These are phyloP conservation scores for Ciconia boyciana DNA, from an alignment of 2,113 vertebrate species.

Conservation along the genomic window DNA sequence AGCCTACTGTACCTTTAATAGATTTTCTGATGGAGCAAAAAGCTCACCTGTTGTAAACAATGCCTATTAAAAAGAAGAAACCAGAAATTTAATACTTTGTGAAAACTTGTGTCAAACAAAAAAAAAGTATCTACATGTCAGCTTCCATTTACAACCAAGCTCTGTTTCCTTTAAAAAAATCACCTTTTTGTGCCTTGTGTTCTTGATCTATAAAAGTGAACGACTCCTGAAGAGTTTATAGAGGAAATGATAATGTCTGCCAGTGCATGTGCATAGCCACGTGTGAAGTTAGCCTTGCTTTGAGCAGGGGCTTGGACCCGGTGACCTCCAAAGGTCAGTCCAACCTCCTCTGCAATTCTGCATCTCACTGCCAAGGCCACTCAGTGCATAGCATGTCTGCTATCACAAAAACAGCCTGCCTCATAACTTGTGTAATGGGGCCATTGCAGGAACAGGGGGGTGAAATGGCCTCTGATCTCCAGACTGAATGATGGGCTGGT, in stretches of 20 bases:
- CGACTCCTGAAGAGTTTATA: not conserved
- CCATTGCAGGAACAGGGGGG: not conserved
- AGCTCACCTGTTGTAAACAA: conserved; percentile 55
- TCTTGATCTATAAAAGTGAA: not conserved
- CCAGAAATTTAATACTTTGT: not conserved
- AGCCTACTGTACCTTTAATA: conserved; percentile 23
- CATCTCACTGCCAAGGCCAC: not conserved
- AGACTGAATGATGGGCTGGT: not conserved
- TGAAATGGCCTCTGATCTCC: not conserved
- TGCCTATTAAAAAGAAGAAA: conserved; percentile 15
- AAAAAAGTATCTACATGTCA: not conserved
- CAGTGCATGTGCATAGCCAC: accelerated
- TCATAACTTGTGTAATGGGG: not conserved
- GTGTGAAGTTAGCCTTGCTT: not conserved
- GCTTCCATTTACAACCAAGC: not conserved
- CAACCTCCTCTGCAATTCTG: not conserved
- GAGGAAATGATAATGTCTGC: not conserved
- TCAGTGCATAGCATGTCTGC: not conserved
- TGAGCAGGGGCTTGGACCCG: not conserved
- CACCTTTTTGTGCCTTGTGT: not conserved
- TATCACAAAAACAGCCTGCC: not conserved
- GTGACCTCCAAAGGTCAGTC: not conserved
- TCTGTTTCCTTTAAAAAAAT: not conserved
- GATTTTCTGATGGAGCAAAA: conserved; percentile 58
- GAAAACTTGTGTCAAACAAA: not conserved